phyloP scores from a whole-genome alignment of 2,888 invertebrate genomes.

The Agrotis exclamationis region DNA sequence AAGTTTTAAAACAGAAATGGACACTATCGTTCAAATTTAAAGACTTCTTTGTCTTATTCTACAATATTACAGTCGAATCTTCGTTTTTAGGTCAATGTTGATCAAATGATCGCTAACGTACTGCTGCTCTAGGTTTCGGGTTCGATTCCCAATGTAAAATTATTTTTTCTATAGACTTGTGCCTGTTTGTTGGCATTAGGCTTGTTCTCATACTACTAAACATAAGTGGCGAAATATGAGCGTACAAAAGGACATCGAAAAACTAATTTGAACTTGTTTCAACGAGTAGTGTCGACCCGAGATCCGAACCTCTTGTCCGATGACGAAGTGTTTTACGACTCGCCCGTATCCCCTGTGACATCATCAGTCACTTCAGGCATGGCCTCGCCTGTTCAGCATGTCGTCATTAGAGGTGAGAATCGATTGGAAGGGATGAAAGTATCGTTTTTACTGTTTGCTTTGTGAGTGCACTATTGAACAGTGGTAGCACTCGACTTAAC shows the following conservation, averaged over 20 bases:
- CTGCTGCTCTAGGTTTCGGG: not conserved
- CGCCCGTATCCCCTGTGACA: constrained; percentile 74
- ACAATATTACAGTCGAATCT: not conserved
- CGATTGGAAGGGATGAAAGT: not conserved
- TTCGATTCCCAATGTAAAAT: not conserved
- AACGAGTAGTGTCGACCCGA: constrained; percentile 56
- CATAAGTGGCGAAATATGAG: not conserved
- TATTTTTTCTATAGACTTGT: not conserved
- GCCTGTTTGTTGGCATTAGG: not conserved
- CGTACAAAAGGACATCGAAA: not conserved
- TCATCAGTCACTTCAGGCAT: constrained; percentile 68
- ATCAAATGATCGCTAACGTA: not conserved
- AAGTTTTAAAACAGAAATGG: not conserved
- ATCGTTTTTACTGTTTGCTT: not conserved
- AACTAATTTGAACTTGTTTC: not conserved
- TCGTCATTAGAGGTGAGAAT: constrained; percentile 64
- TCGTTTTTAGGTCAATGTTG: not conserved
- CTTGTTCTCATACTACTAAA: not conserved
- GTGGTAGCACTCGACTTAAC: no score
- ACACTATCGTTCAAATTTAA: no score
- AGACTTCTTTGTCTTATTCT: not conserved
- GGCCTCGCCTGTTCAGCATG: constrained; percentile 66
- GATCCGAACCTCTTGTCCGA: constrained; percentile 83
- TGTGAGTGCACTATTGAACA: not conserved
- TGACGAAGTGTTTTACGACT: constrained; percentile 86